Base-by-base conservation (phyloP, 2,113 vertebrate genomes). In the Spheniscus mendiculus region DNA sequence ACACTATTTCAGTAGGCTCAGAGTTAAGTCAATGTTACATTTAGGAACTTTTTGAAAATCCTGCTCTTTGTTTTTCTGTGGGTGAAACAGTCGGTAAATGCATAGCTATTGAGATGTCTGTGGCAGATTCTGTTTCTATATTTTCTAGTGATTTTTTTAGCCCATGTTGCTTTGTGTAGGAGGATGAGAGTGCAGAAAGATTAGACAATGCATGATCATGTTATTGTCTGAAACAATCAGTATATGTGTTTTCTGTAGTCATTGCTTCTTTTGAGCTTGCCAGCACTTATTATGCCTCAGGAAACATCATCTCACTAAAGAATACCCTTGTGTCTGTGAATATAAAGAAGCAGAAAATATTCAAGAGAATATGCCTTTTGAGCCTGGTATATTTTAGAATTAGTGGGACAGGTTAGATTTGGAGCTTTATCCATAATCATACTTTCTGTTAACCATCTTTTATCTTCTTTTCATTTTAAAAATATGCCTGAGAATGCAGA, bases 171-270 rank as follows among this genome's bases (percentile, higher is more conserved):
- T 88, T 93, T 85, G 40, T 49, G 49, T 69, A 45, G 17, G 38
- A 94, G 62, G 66, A 77, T 88, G 44, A 91, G 30, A 71, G 40
- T 56, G 23, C 29, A 78, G 65, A 66, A 78, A 96, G 70, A 93
- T 90, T 79, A 94, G 70, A 83, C 56, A 63, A 36, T 89, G 50
- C 63, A 40, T 69, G 80, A 73, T 87, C 11, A 2, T 63, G 47
- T 85, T 94, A 79, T 83, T 97, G 93, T 91, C 87, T 91, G 44
- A 91, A 72, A 62, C 56, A 85, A 87, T 96, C 73, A 91, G 77
- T 83, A 53, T 69, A 53, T 45, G 10, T 88, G 10, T 85, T 94
- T 96, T 90, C 56, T 77, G 15, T 80, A 87, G 81, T 84, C 80
- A 40, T 15, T 92, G 26, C 56, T 94, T 85, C 61, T 91, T 94